Conservation (phyloP, 2,113 vertebrate species). For the Melanotaenia duboulayi region DNA sequence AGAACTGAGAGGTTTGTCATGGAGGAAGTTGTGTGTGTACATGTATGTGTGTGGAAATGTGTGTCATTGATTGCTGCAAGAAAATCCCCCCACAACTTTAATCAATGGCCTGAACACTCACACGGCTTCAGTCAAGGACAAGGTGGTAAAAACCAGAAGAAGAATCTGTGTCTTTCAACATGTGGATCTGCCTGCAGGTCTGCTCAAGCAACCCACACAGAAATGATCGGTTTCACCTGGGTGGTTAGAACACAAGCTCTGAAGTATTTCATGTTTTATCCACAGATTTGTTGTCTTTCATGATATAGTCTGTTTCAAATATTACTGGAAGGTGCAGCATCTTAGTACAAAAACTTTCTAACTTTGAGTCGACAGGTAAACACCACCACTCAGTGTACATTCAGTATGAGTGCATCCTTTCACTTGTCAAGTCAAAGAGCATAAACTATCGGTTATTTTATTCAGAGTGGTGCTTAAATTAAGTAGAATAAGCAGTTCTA, state of each 20-base stretch:
- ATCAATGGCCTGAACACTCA: constrained; percentile 59
- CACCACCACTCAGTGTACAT: constrained; percentile 13
- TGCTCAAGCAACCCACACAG: background rate
- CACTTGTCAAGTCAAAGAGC: background rate
- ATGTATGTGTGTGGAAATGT: constrained; percentile 1
- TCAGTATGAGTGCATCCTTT: background rate
- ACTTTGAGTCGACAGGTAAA: constrained; percentile 10
- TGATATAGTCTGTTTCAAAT: background rate
- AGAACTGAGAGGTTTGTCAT: constrained; percentile 49
- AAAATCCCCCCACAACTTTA: constrained; percentile 35
- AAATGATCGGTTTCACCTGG: background rate
- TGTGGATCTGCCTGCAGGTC: background rate
- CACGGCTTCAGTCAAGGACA: constrained; percentile 53
- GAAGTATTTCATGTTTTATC: no score
- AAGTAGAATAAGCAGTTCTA: no score
- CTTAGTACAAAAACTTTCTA: background rate
- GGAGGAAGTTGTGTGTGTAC: constrained; percentile 27
- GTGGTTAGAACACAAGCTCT: background rate
- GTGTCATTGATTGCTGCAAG: constrained; percentile 41
- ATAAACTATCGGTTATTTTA: background rate
- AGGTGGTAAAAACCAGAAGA: constrained; percentile 5
- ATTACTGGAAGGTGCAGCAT: background rate
- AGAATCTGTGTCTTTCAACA: constrained; percentile 19
- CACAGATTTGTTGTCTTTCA: background rate
- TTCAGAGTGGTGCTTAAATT: background rate